These are phyloP conservation scores for Cichlasoma orientale DNA, from an alignment of 2,797 vertebrate genomes.

Conservation along the genomic window DNA sequence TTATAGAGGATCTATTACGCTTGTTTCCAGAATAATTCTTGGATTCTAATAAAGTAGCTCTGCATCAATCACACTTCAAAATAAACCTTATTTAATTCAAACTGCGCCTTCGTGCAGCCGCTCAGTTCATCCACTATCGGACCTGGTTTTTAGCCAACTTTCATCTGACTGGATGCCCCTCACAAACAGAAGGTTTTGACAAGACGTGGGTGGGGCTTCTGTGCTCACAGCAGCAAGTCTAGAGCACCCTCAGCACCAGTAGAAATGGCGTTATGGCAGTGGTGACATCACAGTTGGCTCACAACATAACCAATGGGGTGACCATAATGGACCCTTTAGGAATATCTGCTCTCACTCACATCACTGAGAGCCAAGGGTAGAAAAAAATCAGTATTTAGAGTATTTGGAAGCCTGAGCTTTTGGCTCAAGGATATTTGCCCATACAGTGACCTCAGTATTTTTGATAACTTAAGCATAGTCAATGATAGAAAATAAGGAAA, in stretches of 20 bases:
- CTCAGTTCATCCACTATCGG: not conserved
- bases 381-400: not conserved
- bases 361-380: not conserved
- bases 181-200: not conserved
- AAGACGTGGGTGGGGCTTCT: not conserved
- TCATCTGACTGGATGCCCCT: not conserved
- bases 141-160: not conserved
- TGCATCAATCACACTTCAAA: not conserved
- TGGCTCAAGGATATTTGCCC: not conserved
- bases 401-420: not conserved
- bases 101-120: not conserved
- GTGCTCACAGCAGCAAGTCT: not conserved
- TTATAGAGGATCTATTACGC: not conserved
- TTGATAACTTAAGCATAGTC: not conserved
- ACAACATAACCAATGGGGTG: not conserved
- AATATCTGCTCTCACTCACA: not conserved
- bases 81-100: not conserved
- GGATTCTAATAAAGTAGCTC: not conserved
- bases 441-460: not conserved
- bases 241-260: not conserved
- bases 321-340: not conserved
- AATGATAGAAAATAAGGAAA: not conserved
- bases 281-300: not conserved
- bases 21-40: not conserved
- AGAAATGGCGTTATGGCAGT: not conserved